phyloP scores from a whole-genome alignment of 2,113 vertebrate genomes.

The Macrotis lagotis region DNA sequence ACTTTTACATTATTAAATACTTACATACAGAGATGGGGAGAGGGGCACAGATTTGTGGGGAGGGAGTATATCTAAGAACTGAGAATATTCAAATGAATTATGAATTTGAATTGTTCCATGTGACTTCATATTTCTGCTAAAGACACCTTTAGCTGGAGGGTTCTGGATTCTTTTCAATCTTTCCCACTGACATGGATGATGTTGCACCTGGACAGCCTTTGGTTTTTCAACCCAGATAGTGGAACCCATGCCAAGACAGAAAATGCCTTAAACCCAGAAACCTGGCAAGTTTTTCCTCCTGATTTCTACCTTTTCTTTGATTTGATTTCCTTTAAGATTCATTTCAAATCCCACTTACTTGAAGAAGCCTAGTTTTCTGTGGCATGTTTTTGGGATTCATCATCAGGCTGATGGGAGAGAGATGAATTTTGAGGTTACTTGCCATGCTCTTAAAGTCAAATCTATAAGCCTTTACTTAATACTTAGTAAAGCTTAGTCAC shows the following conservation, averaged over 20 bases:
- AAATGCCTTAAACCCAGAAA: not conserved
- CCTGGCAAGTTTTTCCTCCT: not conserved
- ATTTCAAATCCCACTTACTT: not conserved
- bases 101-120: not conserved
- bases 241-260: not conserved
- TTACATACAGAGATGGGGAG: not conserved
- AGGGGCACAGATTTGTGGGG: not conserved
- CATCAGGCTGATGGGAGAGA: not conserved
- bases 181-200: not conserved
- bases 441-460: not conserved
- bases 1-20: not conserved
- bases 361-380: not conserved
- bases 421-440: not conserved
- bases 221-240: no score
- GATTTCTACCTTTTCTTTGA: not conserved
- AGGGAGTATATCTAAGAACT: not conserved
- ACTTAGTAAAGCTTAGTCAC: not conserved
- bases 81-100: not conserved
- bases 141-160: not conserved
- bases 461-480: not conserved
- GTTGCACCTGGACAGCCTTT: not conserved
- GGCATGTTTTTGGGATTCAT: not conserved
- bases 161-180: not conserved
- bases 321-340: not conserved
- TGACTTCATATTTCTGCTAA: not conserved